Conservation (phyloP, 1,140 invertebrate species). For the Antheraea mylitta region DNA sequence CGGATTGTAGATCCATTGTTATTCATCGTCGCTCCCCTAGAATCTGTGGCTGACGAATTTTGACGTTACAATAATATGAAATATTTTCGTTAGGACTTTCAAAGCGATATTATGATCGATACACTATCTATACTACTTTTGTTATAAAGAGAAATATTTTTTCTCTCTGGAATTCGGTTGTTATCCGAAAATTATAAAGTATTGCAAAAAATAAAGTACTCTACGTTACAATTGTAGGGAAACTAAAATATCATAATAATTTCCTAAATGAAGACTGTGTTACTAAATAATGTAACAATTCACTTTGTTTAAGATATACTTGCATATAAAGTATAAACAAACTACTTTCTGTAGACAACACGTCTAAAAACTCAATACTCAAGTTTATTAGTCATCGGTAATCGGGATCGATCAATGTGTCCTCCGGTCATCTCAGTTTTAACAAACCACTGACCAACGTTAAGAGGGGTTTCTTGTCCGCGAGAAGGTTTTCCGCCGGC, state of each 20-base stretch:
- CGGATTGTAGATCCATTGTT: conserved; percentile 56
- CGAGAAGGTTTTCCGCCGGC: conserved; percentile 49
- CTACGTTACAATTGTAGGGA: too few species aligned
- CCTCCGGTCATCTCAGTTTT: conserved; percentile 32
- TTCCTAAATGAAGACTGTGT: too few species aligned
- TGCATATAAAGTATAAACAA: neutral
- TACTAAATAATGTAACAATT: too few species aligned
- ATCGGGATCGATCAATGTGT: conserved; percentile 64
- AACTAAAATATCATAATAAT: too few species aligned
- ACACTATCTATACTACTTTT: neutral
- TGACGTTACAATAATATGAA: conserved; percentile 40
- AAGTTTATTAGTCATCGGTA: conserved; percentile 20
- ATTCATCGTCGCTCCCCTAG: conserved; percentile 50
- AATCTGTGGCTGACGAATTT: conserved; percentile 50
- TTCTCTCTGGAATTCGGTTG: too few species aligned
- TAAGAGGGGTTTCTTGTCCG: conserved; percentile 70
- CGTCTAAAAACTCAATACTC: neutral
- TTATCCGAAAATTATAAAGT: too few species aligned
- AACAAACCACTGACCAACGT: conserved; percentile 25
- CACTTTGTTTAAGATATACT: too few species aligned
- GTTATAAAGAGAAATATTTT: neutral
- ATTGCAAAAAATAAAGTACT: too few species aligned
- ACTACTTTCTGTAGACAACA: neutral
- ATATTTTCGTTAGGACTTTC: neutral
- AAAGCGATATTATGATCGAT: neutral